These are phyloP conservation scores for Microplitis manilae DNA, from an alignment of 2,888 invertebrate genomes.

Conservation along the genomic window DNA sequence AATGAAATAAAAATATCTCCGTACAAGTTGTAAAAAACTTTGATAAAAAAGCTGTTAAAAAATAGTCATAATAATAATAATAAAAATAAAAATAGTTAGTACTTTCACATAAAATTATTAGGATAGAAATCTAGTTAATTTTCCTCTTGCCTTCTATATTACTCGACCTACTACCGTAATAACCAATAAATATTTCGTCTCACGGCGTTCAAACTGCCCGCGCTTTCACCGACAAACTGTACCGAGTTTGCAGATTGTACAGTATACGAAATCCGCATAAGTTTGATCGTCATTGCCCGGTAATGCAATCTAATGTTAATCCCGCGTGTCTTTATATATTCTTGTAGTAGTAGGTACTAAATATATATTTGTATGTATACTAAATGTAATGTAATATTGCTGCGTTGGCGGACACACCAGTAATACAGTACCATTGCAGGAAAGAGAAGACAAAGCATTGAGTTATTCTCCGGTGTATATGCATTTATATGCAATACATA, in stretches of 20 bases:
- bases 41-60: conserved; percentile 38
- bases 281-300: neutral
- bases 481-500: neutral
- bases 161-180: conserved; percentile 39
- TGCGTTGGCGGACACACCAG: conserved; percentile 16
- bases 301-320: neutral
- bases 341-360: neutral
- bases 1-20: neutral
- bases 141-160: neutral
- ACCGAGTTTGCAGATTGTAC: neutral
- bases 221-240: conserved; percentile 36
- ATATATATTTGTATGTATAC: neutral
- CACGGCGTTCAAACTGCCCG: conserved; percentile 35
- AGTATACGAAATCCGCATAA: conserved; percentile 9
- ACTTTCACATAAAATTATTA: conserved; percentile 39
- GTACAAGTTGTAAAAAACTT: conserved; percentile 38
- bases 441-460: conserved; percentile 22
- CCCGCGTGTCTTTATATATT: neutral
- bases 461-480: conserved; percentile 24
- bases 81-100: neutral
- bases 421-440: no score
- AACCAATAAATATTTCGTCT: conserved; percentile 48
- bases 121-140: conserved; percentile 44
- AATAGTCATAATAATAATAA: neutral
- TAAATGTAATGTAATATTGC: neutral